A percentile compares a stretch with the other conserved stretches of the same genome.
phyloP scores from a whole-genome alignment of 1,140 invertebrate species.

The Rhopalosiphum maidis region DNA sequence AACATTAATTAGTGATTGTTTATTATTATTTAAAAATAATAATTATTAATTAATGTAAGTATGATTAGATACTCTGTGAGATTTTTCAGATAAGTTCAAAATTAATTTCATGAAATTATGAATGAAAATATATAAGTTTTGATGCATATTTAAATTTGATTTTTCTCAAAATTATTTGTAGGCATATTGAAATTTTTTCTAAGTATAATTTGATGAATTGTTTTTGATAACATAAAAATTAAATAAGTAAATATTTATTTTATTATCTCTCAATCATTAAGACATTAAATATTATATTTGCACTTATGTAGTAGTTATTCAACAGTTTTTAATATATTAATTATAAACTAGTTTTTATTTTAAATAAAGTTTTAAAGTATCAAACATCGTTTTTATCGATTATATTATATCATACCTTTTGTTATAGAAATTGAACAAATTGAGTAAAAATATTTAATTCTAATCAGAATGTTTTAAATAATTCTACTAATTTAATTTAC shows the following conservation, averaged over 20 bases:
- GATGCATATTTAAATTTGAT: neutral
- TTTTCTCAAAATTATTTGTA: neutral
- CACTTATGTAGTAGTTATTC: neutral
- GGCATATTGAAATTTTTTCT: neutral
- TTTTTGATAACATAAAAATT: neutral
- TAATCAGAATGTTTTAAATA: neutral
- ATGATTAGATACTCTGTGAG: neutral
- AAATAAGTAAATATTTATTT: neutral
- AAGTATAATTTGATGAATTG: neutral
- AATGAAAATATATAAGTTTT: neutral
- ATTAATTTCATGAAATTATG: neutral
- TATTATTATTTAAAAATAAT: conserved; percentile 9
- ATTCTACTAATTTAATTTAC: too few species aligned
- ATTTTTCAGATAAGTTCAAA: neutral
- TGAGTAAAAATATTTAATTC: neutral
- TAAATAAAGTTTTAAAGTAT: conserved; percentile 1
- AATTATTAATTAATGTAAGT: conserved; percentile 19
- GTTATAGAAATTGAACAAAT: neutral
- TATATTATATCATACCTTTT: neutral
- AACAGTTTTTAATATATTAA: neutral
- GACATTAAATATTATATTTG: neutral
- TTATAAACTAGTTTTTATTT: neutral
- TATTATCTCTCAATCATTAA: neutral
- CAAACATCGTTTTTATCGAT: neutral
- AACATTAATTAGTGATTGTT: neutral